These are phyloP conservation scores for Phasia obesa DNA, from an alignment of 2,888 invertebrate species.

Conservation along the genomic window DNA sequence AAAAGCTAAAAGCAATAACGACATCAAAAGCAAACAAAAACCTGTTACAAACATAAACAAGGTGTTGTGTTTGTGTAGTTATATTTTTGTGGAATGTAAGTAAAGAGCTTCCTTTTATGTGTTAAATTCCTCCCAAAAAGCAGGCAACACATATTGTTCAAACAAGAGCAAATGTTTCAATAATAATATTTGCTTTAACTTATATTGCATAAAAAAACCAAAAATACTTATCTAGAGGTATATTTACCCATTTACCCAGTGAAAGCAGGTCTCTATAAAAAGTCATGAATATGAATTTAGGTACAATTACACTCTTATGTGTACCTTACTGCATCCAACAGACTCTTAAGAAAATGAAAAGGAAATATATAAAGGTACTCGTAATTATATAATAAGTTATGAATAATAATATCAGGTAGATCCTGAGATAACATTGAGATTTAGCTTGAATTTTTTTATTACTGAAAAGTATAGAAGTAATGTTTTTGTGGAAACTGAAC, in stretches of 20 bases:
- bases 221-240: slow-evolving; percentile 16
- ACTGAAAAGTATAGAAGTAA: no score
- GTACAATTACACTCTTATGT: neutral
- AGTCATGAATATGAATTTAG: neutral
- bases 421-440: no score
- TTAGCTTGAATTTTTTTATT: no score
- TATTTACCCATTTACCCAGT: slow-evolving; percentile 27
- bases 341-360: no score
- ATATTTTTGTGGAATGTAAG: neutral
- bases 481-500: no score
- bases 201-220: slow-evolving; percentile 49
- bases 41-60: neutral
- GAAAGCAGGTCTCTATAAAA: neutral
- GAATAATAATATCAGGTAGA: no score
- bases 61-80: neutral
- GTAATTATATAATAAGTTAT: no score
- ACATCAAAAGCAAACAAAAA: neutral
- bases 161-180: slow-evolving; percentile 53
- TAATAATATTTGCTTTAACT: slow-evolving; percentile 56
- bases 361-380: no score
- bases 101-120: slow-evolving; percentile 8
- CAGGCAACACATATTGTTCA: slow-evolving; percentile 28
- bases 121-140: slow-evolving; percentile 8
- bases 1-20: neutral
- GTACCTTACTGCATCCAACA: no score